Conservation (phyloP, 2,888 invertebrate species). For the Cremastobaeus sp. region DNA sequence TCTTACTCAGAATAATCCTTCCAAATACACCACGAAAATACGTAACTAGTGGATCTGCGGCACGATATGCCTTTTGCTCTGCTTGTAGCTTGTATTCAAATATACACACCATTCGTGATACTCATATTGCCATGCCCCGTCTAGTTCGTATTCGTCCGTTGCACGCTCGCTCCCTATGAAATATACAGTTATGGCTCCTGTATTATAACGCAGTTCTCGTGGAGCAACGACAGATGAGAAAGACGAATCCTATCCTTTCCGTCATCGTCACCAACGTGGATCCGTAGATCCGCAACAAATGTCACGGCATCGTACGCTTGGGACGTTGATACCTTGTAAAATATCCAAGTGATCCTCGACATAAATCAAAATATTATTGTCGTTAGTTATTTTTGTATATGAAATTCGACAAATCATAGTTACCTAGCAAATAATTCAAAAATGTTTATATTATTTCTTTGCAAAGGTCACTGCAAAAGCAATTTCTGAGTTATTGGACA, state of each 20-base stretch:
- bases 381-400: constrained; percentile 10
- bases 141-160: constrained; percentile 60
- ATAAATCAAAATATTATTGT: constrained; percentile 49
- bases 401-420: not conserved
- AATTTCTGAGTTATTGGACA: too few species aligned
- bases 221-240: constrained; percentile 58
- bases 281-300: constrained; percentile 70
- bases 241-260: constrained; percentile 62
- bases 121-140: constrained; percentile 38
- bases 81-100: constrained; percentile 57
- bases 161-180: constrained; percentile 67
- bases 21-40: constrained; percentile 49
- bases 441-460: too few species aligned
- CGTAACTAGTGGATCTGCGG: constrained; percentile 54
- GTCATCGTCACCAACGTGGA: constrained; percentile 62
- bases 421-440: too few species aligned
- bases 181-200: constrained; percentile 68
- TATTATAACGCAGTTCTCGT: constrained; percentile 64
- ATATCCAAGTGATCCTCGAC: constrained; percentile 30
- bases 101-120: constrained; percentile 56
- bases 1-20: constrained; percentile 47
- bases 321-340: constrained; percentile 55
- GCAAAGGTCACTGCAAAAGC: too few species aligned
- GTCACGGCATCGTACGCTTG: constrained; percentile 53
- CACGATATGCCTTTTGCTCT: constrained; percentile 54